Base-by-base conservation (phyloP, 2,888 invertebrate genomes). In the Lochmaea capreae region DNA sequence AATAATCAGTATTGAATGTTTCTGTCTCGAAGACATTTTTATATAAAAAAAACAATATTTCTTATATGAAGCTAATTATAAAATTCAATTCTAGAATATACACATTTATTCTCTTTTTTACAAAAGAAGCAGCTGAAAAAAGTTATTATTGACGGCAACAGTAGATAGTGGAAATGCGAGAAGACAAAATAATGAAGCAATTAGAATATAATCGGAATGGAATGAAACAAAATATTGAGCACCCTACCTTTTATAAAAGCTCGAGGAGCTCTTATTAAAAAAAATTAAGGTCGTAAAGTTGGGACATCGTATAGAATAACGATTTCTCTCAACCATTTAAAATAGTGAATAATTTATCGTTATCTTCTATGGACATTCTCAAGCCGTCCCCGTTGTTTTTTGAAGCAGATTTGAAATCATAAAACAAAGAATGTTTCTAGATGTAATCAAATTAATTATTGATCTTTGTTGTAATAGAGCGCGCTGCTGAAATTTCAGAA, bases 401-500 rank as follows among this genome's bases (percentile, higher is more conserved):
- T 22, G 1, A 54, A 2, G 6, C 6, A 61, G 0, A 26, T 65
- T 33, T 33, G 18, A 16, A 67, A 67, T 26, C 33, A 26, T 12
- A 39, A 49, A 69, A 52, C 69, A 63, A 67, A 62, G 39, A 72
- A 62, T 72, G 62, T 42, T 57, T 43, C 62, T 18, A 26, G 46
- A 62, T 16, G 22, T 72, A 67, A 67, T 72, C 16, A 49, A 49
- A 72, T 72, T 62, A 71, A 42, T 70, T 54, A 73, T 73, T 59
- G 74, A 67, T 74, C 65, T 65, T 65, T 65, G 26, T 72, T 69
- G 52, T 69, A 57, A 49, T 58, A 42, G 58, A 68, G 65, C 65
- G 63, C 57, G 18, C 46, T 62, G 65, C 72, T 69, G 68, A 70
- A 72, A 75, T 57, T 72, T 72, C 75, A 72, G 72, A 67, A 63